Evolutionary conservation across 2,797 vertebrate genomes (phyloP).

Genomic region (Notamacropus eugenii): DNA sequence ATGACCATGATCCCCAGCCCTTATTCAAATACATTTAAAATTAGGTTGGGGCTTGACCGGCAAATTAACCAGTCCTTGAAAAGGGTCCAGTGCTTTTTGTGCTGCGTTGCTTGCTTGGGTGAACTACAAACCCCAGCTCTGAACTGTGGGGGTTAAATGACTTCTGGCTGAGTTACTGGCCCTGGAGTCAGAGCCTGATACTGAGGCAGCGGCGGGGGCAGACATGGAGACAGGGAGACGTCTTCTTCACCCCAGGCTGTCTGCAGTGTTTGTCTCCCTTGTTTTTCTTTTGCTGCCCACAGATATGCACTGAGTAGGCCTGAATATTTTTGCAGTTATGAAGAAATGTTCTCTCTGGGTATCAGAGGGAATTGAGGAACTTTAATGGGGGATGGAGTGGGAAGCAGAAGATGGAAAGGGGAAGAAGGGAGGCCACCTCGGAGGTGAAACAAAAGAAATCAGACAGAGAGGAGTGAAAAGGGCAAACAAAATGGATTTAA

Average conservation of each 20-base stretch:
- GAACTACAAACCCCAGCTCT: neutral
- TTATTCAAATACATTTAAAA: neutral
- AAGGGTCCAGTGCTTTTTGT: neutral
- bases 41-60: neutral
- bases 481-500: neutral
- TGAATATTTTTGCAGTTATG: neutral
- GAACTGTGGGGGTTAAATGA: neutral
- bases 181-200: constrained; percentile 82
- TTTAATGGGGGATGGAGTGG: neutral
- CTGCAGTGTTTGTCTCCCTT: neutral
- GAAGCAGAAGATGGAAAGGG: neutral
- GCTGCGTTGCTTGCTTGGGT: neutral
- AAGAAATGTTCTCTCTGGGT: neutral
- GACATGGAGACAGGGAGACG: constrained; percentile 7
- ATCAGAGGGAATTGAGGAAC: neutral
- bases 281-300: constrained; percentile 1
- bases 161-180: constrained; percentile 84
- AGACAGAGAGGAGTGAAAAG: neutral
- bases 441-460: neutral
- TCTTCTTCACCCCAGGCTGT: constrained; percentile 21
- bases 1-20: neutral
- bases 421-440: neutral
- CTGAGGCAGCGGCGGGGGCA: constrained; percentile 1
- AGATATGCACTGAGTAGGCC: neutral
- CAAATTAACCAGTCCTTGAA: neutral